phyloP scores from a whole-genome alignment of 2,888 invertebrate genomes.

The Drosophila multiciliata region DNA sequence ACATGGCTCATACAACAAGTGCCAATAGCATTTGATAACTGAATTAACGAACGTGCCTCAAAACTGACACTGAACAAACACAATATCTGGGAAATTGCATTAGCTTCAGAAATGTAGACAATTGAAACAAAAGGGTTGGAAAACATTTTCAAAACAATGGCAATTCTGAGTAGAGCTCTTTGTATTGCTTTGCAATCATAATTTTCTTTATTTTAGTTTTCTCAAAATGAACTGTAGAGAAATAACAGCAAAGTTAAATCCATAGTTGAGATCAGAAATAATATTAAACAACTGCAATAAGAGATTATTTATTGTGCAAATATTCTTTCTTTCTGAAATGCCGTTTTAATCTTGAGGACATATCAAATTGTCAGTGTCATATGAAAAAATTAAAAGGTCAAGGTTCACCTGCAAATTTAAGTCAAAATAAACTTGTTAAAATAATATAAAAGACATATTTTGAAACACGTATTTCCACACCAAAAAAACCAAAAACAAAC shows the following conservation, averaged over 20 bases:
- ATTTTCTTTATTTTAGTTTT: not conserved
- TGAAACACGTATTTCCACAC: constrained; percentile 2
- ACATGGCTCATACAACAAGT: not conserved
- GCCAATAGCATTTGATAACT: not conserved
- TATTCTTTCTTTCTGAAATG: not conserved
- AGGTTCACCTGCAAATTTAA: not conserved
- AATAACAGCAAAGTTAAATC: not conserved
- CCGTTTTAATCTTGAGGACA: no score
- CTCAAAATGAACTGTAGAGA: not conserved
- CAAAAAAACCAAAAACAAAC: constrained; percentile 4
- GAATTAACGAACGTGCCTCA: not conserved
- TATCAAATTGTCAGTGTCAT: not conserved
- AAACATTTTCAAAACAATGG: not conserved
- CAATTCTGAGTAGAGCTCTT: not conserved
- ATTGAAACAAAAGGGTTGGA: not conserved
- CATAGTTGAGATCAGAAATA: not conserved
- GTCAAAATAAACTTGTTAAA: not conserved
- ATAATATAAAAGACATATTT: not conserved
- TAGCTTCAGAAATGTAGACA: not conserved
- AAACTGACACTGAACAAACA: not conserved
- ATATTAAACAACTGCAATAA: not conserved
- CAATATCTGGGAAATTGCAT: not conserved
- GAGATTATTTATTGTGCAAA: not conserved
- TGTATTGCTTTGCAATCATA: not conserved
- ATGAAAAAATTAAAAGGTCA: not conserved